phyloP scores from a whole-genome alignment of 2,113 vertebrate species.

The Cyanoliseus patagonus region DNA sequence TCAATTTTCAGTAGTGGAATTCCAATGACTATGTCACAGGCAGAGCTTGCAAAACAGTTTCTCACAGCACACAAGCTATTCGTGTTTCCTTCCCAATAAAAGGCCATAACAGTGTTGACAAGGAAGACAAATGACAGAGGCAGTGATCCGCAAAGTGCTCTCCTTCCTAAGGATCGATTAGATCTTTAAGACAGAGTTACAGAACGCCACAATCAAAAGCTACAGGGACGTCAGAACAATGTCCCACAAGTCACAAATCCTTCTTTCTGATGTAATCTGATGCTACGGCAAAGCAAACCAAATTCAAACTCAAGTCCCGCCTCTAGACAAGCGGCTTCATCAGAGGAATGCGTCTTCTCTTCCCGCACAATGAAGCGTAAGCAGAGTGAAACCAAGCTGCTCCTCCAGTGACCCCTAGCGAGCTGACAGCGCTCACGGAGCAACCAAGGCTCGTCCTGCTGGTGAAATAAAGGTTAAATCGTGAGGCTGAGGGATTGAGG shows the following conservation, averaged over 20 bases:
- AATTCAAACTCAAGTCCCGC: background rate
- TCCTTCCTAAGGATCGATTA: accelerated
- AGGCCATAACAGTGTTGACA: background rate
- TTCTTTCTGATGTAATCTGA: background rate
- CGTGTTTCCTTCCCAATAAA: background rate
- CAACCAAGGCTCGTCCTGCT: background rate
- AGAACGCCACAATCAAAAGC: background rate
- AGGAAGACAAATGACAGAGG: background rate
- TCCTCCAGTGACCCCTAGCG: background rate
- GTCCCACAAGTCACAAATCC: background rate
- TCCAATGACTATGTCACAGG: background rate
- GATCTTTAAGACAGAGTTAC: background rate
- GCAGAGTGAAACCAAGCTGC: background rate
- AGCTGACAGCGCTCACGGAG: background rate
- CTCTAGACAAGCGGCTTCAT: background rate
- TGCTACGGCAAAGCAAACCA: background rate
- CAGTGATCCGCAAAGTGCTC: background rate
- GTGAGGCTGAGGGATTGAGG: background rate
- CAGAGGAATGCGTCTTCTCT: background rate
- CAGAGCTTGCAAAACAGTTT: background rate
- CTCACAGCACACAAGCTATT: background rate
- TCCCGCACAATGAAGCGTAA: background rate
- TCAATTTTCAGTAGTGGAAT: background rate
- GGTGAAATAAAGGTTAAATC: background rate
- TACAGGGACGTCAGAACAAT: background rate